A percentile compares a stretch with the other conserved stretches of the same genome.
Conservation (phyloP, 2,888 invertebrate species). For the Ditula angustiorana region DNA sequence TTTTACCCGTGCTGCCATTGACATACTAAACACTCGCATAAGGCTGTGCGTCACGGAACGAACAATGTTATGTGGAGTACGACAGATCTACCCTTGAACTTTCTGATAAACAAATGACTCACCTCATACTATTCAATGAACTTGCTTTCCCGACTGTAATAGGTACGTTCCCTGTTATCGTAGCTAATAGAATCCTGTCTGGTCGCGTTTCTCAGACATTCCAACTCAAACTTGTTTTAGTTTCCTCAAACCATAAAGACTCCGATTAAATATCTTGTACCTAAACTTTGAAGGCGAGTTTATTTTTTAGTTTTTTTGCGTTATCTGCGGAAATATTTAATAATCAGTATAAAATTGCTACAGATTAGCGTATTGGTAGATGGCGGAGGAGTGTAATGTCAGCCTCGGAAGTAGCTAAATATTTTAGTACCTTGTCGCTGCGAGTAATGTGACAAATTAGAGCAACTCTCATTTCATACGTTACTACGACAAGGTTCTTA, state of each 20-base stretch:
- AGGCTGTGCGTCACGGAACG: conserved; percentile 1
- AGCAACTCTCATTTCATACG: too few relatives aligned
- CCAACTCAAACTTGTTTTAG: neutral
- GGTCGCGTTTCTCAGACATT: neutral
- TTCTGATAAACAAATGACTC: conserved; percentile 35
- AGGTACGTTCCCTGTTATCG: neutral
- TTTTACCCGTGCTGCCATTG: conserved; percentile 7
- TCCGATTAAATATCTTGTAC: neutral
- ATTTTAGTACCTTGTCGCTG: too few relatives aligned
- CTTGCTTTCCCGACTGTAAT: conserved; percentile 16
- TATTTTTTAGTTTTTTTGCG: too few relatives aligned
- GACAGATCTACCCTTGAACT: conserved; percentile 32
- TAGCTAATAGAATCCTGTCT: neutral
- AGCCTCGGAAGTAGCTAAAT: too few relatives aligned
- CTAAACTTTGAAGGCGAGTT: too few relatives aligned
- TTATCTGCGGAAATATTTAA: too few relatives aligned
- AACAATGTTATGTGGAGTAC: conserved; percentile 6
- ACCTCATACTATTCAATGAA: conserved; percentile 31
- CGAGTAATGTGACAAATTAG: too few relatives aligned
- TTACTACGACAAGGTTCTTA: too few relatives aligned
- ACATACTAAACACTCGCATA: conserved; percentile 4
- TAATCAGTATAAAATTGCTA: too few relatives aligned
- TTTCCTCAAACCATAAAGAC: neutral
- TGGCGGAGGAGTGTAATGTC: too few relatives aligned
- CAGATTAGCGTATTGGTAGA: too few relatives aligned